phyloP scores from a whole-genome alignment of 2,888 invertebrate genomes.

The Campoplex nolae region DNA sequence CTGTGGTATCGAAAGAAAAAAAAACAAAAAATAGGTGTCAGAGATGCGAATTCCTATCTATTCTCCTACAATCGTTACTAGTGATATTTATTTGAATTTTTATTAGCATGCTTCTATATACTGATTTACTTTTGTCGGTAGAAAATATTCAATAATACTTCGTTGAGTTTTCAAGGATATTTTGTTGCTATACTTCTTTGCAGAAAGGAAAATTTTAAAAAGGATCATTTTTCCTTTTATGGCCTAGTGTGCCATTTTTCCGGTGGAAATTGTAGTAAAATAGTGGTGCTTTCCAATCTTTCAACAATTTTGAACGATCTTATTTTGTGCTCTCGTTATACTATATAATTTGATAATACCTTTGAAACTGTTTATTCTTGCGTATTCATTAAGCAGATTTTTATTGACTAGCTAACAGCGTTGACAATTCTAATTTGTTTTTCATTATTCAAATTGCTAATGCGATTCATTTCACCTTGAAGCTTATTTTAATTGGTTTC shows the following conservation, averaged over 20 bases:
- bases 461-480: not conserved
- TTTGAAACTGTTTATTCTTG: no score
- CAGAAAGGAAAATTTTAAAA: not conserved
- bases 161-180: no score
- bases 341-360: not conserved
- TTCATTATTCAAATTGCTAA: not conserved
- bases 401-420: not conserved
- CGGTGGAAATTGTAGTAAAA: not conserved
- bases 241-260: not conserved
- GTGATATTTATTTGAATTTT: not conserved
- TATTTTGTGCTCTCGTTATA: not conserved
- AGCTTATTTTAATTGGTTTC: no score
- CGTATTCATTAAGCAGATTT: not conserved
- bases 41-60: not conserved
- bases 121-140: not conserved
- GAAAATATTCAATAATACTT: no score
- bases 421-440: not conserved
- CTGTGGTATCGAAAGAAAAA: constrained; percentile 21
- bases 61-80: not conserved
- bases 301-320: not conserved
- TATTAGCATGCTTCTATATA: not conserved
- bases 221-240: not conserved
- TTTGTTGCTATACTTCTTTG: no score
- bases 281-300: not conserved
- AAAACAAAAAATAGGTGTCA: constrained; percentile 2